These are phyloP conservation scores for Grapholita molesta DNA, from an alignment of 1,140 invertebrate species.

Conservation along the genomic window DNA sequence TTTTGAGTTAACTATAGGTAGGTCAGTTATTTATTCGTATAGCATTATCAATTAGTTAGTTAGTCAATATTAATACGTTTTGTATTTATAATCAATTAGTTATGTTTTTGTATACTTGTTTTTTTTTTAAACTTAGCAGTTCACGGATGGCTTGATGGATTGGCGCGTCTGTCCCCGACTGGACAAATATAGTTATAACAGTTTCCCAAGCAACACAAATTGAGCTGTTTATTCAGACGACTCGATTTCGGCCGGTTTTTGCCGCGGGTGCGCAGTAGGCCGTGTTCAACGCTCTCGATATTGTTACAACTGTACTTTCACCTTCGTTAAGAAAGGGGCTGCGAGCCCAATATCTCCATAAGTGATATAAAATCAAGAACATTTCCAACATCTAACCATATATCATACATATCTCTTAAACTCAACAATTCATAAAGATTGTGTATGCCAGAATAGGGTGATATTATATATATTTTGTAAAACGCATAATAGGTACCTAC, in stretches of 20 bases:
- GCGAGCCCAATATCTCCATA: neutral
- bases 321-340: constrained; percentile 6
- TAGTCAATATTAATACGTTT: too few relatives aligned
- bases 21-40: too few relatives aligned
- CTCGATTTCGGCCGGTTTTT: constrained; percentile 1
- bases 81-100: too few relatives aligned
- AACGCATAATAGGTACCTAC: too few relatives aligned
- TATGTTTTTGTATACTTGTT: too few relatives aligned
- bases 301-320: constrained; percentile 15
- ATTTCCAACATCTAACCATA: too few relatives aligned
- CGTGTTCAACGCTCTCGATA: constrained; percentile 15
- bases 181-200: neutral
- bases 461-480: too few relatives aligned
- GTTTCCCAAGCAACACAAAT: neutral
- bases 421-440: too few relatives aligned
- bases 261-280: neutral
- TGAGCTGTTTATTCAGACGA: constrained; percentile 4
- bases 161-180: neutral
- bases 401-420: too few relatives aligned
- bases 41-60: too few relatives aligned
- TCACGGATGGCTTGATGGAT: neutral
- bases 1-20: neutral
- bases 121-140: neutral
- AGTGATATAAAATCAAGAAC: neutral
- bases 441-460: too few relatives aligned